Evolutionary conservation across 2,113 vertebrate genomes (phyloP).

Genomic region (Lates calcarifer): DNA sequence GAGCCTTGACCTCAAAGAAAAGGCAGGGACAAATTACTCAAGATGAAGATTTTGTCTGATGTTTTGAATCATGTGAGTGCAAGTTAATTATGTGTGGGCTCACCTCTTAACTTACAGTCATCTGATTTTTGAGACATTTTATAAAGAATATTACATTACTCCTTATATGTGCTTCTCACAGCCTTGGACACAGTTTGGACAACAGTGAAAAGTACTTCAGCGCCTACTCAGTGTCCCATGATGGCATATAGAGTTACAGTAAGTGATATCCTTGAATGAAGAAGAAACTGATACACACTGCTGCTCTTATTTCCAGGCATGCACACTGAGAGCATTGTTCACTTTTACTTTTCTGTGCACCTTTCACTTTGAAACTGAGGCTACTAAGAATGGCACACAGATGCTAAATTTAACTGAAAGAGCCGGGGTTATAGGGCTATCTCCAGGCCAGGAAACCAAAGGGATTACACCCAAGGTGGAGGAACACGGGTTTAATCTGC

Average conservation of each 20-base stretch:
- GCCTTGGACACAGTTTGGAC: conserved; percentile 49
- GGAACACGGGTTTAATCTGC: conserved; percentile 38
- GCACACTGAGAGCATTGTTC: conserved; percentile 69
- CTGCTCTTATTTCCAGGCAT: conserved; percentile 61
- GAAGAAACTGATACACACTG: conserved; percentile 59
- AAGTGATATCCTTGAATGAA: conserved; percentile 77
- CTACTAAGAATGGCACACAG: conserved; percentile 36
- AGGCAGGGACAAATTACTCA: conserved; percentile 9
- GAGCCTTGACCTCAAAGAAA: conserved; percentile 59
- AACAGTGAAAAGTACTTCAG: conserved; percentile 58
- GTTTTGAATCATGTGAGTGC: background rate
- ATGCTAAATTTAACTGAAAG: conserved; percentile 74
- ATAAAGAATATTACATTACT: conserved; percentile 12
- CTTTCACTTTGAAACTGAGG: conserved; percentile 67
- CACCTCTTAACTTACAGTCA: background rate
- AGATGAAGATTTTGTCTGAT: conserved; percentile 22
- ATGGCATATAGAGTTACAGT: conserved; percentile 72
- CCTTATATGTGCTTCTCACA: conserved; percentile 15
- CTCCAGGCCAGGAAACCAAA: conserved; percentile 56
- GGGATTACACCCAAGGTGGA: conserved; percentile 54
- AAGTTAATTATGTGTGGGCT: conserved; percentile 3
- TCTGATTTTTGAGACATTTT: background rate
- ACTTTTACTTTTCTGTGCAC: conserved; percentile 73
- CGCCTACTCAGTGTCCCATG: conserved; percentile 62
- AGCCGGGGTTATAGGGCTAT: conserved; percentile 24